Conservation (phyloP, 2,797 vertebrate species). For the Petrocephalus schoutedeni region DNA sequence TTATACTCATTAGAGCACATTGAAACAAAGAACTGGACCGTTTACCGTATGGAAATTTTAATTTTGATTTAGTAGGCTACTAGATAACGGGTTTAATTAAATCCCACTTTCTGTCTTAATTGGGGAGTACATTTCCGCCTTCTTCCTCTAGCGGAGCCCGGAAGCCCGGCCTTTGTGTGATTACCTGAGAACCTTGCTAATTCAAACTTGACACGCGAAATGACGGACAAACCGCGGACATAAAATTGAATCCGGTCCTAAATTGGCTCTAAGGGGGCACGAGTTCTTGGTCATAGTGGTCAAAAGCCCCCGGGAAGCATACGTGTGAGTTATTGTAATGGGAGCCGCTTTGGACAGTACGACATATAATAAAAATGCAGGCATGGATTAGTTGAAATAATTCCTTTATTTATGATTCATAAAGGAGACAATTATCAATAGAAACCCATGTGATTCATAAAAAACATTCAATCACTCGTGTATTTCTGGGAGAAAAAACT, state of each 20-base stretch:
- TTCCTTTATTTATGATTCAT: constrained; percentile 63
- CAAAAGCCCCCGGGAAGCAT: constrained; percentile 41
- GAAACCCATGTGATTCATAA: not conserved
- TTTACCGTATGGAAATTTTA: not conserved
- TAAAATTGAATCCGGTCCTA: not conserved
- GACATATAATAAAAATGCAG: constrained; percentile 22
- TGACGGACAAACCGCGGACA: not conserved
- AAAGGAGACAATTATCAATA: constrained; percentile 60
- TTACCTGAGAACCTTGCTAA: not conserved
- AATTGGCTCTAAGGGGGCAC: constrained; percentile 53
- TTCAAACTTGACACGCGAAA: not conserved
- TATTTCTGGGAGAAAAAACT: not conserved
- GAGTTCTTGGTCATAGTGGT: constrained; percentile 58
- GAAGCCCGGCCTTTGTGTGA: not conserved
- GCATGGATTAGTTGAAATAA: constrained; percentile 62
- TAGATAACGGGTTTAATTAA: not conserved
- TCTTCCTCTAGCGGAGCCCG: not conserved
- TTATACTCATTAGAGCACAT: not conserved
- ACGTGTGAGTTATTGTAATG: constrained; percentile 65
- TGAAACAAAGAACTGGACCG: not conserved
- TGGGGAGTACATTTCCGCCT: not conserved
- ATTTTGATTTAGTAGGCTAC: not conserved
- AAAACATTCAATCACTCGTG: not conserved
- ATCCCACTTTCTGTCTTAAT: not conserved
- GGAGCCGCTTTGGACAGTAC: constrained; percentile 58